A percentile compares a stretch with the other conserved stretches of the same genome.
These are phyloP conservation scores for Neoascia interrupta DNA, from an alignment of 2,888 invertebrate genomes.

Conservation along the genomic window DNA sequence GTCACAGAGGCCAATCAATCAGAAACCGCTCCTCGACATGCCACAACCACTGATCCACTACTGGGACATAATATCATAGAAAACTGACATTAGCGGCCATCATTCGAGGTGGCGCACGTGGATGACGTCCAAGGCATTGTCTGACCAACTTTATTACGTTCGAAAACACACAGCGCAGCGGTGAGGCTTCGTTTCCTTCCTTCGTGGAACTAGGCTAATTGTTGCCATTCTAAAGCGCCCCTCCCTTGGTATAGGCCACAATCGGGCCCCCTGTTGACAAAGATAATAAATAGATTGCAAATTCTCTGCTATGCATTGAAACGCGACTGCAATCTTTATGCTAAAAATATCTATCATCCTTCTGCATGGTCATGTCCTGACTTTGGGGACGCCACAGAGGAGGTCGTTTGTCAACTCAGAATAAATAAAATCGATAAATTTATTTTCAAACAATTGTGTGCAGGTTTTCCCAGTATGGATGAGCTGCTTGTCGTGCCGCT, in stretches of 20 bases:
- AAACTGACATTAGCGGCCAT: conserved; percentile 38
- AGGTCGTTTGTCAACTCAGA: conserved; percentile 21
- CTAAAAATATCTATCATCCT: conserved; percentile 54
- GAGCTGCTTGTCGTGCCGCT: conserved; percentile 17
- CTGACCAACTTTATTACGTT: conserved; percentile 1
- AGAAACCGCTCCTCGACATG: conserved; percentile 22
- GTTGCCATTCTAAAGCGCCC: neutral
- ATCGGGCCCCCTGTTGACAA: neutral
- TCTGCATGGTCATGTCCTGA: conserved; percentile 30
- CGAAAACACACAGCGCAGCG: neutral
- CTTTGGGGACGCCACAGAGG: neutral
- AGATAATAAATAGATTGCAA: conserved; percentile 34
- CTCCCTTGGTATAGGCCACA: neutral
- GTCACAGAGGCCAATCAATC: conserved; percentile 34
- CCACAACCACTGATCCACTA: conserved; percentile 16
- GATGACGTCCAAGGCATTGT: conserved; percentile 21
- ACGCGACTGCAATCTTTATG: conserved; percentile 13
- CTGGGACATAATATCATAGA: conserved; percentile 24
- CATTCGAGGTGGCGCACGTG: conserved; percentile 35
- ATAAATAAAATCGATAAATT: conserved; percentile 61
- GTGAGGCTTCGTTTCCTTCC: neutral
- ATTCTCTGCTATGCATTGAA: too few species aligned
- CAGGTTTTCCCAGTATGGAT: conserved; percentile 18
- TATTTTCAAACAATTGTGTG: conserved; percentile 42
- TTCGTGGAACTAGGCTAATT: conserved; percentile 15